Evolutionary conservation across 2,797 vertebrate species (phyloP), one percentile per base, ranked within the genome.

Genomic region (Oceanodroma leucorhoa): DNA sequence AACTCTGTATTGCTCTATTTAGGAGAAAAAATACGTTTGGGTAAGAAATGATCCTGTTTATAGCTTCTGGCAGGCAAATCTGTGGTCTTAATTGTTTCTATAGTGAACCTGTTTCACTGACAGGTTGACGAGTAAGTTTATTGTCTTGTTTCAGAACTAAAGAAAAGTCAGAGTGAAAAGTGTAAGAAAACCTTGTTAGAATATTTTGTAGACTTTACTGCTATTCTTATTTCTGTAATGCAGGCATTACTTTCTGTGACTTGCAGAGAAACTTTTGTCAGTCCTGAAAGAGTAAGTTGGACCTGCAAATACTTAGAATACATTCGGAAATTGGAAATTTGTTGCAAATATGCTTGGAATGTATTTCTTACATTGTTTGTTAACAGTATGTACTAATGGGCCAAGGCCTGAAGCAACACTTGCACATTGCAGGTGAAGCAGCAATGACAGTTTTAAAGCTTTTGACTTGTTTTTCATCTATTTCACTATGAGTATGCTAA

Each of bases 151-250:
- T 83, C 69, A 82, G 54, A 83, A 36, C n/a, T 83, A 87, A 92
- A 95, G 51, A 88, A 92, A 82, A 34, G 18, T 58, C 45, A 61
- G 57, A 86, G 48, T 71, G 90, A 81, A 81, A 81, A 84, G n/a
- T 34, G 3, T 83, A 77, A 93, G 72, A 77, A 89, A 77, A 90
- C 91, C 3, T 61, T 84, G 50, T 66, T 87, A 46, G 90, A 89
- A 90, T 72, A 41, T 76, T 79, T 70, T 79, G 46, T 82, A 86
- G 90, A 50, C 57, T 62, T 84, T 36, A 61, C 18, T 76, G 95
- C 71, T 97, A 45, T 97, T 83, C 97, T 88, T 85, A 50, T 58
- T 91, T 82, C 54, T 90, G 72, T 90, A 82, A 41, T 43, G 45
- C 15, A 12, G n/a, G 17, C 46, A 29, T 75, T 86, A 53, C n/a